These are phyloP conservation scores for Lasioglossum villosulum DNA, from an alignment of 2,888 invertebrate genomes.

Conservation along the genomic window DNA sequence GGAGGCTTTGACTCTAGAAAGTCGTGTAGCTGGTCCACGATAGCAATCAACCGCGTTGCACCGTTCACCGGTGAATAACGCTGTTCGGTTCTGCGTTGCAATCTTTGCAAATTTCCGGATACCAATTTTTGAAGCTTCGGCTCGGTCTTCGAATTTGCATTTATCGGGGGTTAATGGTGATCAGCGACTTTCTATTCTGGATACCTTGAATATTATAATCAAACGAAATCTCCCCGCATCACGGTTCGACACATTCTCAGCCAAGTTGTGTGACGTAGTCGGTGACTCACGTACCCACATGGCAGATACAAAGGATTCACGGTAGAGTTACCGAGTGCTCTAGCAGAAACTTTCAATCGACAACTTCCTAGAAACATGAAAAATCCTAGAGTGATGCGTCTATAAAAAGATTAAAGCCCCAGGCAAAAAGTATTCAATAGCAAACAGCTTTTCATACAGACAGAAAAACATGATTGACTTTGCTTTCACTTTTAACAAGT, in stretches of 20 bases:
- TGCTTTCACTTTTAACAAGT: too few relatives aligned
- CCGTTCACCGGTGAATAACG: not conserved
- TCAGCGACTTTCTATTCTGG: not conserved
- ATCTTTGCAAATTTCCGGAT: not conserved
- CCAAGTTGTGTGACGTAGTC: not conserved
- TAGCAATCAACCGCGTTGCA: slow-evolving; percentile 3
- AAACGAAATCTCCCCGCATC: not conserved
- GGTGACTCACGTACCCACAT: slow-evolving; percentile 9
- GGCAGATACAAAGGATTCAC: slow-evolving; percentile 8
- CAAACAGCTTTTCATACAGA: not conserved
- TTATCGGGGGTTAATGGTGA: not conserved
- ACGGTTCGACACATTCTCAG: slow-evolving; percentile 5
- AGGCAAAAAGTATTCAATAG: not conserved
- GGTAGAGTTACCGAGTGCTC: not conserved
- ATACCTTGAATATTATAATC: not conserved
- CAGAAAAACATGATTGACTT: too few relatives aligned
- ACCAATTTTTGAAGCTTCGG: not conserved
- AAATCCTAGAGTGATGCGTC: not conserved
- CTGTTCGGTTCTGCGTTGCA: not conserved
- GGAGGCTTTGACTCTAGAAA: not conserved
- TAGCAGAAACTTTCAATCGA: not conserved
- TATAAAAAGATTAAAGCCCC: not conserved
- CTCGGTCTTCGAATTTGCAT: not conserved
- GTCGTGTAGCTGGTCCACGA: not conserved
- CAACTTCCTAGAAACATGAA: not conserved